phyloP scores from a whole-genome alignment of 1,140 invertebrate species.

The Schlechtendalia chinensis region DNA sequence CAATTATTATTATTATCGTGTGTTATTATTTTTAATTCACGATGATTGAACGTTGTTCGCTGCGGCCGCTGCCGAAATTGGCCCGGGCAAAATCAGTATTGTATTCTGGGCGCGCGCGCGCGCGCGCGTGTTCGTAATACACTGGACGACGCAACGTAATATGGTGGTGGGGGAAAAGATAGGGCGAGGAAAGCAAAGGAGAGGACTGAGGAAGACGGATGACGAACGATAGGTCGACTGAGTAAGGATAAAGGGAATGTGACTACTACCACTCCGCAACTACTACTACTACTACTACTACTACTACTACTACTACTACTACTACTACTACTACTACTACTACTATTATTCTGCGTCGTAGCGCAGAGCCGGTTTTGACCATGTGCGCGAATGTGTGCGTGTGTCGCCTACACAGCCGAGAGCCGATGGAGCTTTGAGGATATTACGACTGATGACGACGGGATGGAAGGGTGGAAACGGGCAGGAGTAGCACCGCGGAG shows the following conservation, averaged over 20 bases:
- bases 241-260: constrained; percentile 39
- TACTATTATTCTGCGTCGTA: neutral
- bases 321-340: constrained; percentile 23
- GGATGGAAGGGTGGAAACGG: constrained; percentile 29
- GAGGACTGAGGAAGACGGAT: constrained; percentile 25
- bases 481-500: constrained; percentile 5
- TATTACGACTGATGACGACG: constrained; percentile 38
- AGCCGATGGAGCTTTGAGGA: constrained; percentile 40
- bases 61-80: neutral
- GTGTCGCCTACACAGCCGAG: constrained; percentile 19
- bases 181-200: constrained; percentile 1
- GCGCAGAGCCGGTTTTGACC: constrained; percentile 22
- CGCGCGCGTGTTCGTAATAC: constrained; percentile 11
- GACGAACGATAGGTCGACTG: constrained; percentile 28
- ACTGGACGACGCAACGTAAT: neutral
- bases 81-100: neutral
- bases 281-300: constrained; percentile 15
- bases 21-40: neutral
- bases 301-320: constrained; percentile 3
- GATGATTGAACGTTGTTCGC: neutral
- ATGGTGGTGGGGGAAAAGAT: neutral
- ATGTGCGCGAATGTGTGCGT: neutral
- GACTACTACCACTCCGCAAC: constrained; percentile 1
- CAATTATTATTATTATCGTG: neutral
- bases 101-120: neutral